phyloP scores from a whole-genome alignment of 2,797 vertebrate genomes.

The Halcyon badia region DNA sequence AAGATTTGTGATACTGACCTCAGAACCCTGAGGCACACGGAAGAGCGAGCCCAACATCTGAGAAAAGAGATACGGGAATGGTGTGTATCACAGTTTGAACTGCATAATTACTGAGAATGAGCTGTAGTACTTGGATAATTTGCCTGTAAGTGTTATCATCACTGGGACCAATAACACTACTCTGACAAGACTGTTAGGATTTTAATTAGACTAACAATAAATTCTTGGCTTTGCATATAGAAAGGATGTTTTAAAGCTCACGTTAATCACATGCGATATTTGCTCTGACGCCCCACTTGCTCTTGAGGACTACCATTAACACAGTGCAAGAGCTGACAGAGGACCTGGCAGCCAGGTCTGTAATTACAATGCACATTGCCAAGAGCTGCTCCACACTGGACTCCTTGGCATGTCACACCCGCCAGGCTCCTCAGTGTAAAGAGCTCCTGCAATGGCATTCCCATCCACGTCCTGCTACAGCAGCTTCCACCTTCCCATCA shows the following conservation, averaged over 20 bases:
- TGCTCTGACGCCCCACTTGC: not conserved
- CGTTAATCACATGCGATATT: not conserved
- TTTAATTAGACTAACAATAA: not conserved
- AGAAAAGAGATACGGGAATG: not conserved
- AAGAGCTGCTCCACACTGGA: not conserved
- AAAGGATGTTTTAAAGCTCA: not conserved
- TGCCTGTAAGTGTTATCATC: not conserved
- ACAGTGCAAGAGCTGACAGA: not conserved
- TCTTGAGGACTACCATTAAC: not conserved
- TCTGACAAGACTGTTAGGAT: not conserved
- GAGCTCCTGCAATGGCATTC: not conserved
- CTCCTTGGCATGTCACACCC: not conserved
- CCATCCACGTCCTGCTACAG: not conserved
- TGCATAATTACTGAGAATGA: not conserved
- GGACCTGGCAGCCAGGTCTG: not conserved
- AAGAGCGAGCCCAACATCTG: not conserved
- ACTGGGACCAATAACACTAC: not conserved
- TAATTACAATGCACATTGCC: not conserved
- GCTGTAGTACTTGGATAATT: not conserved
- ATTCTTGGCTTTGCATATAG: not conserved
- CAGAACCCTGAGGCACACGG: accelerated
- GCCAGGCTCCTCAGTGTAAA: not conserved
- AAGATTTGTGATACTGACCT: not conserved
- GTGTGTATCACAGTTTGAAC: accelerated
- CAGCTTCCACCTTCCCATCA: not conserved